phyloP scores from a whole-genome alignment of 1,140 invertebrate genomes.

The Planococcus citri region DNA sequence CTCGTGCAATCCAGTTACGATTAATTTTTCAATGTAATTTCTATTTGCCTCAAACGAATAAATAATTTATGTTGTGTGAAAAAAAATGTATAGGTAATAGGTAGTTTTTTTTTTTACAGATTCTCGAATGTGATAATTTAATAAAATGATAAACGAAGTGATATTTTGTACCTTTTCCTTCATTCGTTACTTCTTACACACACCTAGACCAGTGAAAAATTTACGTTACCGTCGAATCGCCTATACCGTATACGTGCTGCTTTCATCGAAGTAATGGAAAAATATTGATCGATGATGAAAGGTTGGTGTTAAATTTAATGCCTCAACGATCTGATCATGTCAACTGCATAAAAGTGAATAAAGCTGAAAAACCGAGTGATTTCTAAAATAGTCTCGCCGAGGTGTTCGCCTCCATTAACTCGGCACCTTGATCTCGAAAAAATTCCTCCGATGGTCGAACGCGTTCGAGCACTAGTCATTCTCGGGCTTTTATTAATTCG shows the following conservation, averaged over 20 bases:
- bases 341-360: background rate
- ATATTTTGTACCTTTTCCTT: slow-evolving; percentile 6
- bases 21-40: too few relatives aligned
- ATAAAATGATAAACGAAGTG: slow-evolving; percentile 7
- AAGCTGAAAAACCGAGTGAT: slow-evolving; percentile 7
- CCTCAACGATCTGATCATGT: background rate
- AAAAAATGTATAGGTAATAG: background rate
- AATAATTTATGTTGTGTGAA: too few relatives aligned
- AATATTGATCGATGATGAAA: slow-evolving; percentile 16
- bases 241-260: background rate
- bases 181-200: too few relatives aligned
- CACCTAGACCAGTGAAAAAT: background rate
- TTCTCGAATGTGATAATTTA: background rate
- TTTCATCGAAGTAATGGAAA: background rate
- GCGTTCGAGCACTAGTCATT: too few relatives aligned
- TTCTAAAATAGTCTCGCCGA: background rate
- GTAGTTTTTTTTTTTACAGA: background rate
- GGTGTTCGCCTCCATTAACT: background rate
- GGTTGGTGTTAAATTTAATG: slow-evolving; percentile 20
- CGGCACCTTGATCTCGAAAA: background rate
- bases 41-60: too few relatives aligned
- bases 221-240: background rate
- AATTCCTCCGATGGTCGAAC: too few relatives aligned
- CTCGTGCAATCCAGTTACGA: too few relatives aligned
- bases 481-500: too few relatives aligned